Conservation (phyloP, 2,888 invertebrate genomes). For the Eristalinus aeneus region DNA sequence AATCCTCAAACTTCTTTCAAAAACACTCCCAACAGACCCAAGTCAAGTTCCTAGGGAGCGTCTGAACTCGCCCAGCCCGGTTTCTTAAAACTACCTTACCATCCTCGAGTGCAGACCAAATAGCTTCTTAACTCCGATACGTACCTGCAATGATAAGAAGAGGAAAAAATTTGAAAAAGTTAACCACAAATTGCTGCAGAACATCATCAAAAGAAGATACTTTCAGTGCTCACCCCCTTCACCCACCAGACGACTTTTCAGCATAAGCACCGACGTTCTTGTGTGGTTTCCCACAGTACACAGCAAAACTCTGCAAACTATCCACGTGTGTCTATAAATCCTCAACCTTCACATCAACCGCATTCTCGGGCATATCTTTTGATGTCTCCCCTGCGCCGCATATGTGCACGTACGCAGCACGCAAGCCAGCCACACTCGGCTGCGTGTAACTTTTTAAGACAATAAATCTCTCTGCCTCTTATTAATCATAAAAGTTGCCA, state of each 20-base stretch:
- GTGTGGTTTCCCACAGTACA: neutral
- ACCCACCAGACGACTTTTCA: neutral
- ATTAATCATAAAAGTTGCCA: constrained; percentile 63
- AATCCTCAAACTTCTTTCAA: too few relatives aligned
- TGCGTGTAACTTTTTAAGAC: neutral
- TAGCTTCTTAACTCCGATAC: neutral
- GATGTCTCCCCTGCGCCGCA: neutral
- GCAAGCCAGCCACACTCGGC: neutral
- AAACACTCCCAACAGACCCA: too few relatives aligned
- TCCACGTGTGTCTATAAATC: neutral
- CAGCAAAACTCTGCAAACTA: neutral
- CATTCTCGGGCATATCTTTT: neutral
- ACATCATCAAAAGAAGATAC: neutral
- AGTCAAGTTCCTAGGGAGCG: too few relatives aligned
- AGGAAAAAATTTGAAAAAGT: neutral
- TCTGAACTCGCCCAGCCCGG: too few relatives aligned
- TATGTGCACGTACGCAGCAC: neutral
- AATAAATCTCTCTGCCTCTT: constrained; percentile 46
- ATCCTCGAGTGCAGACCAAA: neutral
- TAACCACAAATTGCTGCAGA: neutral
- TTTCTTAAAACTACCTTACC: neutral
- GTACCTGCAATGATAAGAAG: constrained; percentile 23
- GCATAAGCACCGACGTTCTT: neutral
- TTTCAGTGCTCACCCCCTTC: neutral
- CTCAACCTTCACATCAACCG: neutral